Conservation (phyloP, 1,140 invertebrate species). For the Orius insidiosus region DNA sequence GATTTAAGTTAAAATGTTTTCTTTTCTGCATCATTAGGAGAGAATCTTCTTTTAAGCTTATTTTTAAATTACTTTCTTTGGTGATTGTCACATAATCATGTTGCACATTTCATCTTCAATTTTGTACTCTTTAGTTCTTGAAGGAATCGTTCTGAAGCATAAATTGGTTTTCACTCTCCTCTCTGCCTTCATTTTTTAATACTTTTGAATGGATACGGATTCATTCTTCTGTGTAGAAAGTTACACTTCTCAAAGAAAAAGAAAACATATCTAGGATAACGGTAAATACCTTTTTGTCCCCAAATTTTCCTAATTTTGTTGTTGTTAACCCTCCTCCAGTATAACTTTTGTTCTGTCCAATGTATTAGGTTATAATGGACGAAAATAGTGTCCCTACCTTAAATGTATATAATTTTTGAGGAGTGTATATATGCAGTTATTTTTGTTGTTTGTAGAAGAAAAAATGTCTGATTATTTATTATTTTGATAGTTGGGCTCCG, state of each 20-base stretch:
- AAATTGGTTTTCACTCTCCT: slow-evolving; percentile 11
- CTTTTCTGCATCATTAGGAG: not conserved
- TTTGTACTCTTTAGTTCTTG: slow-evolving; percentile 2
- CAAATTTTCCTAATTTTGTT: too few relatives aligned
- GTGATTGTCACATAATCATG: not conserved
- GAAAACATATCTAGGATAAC: too few relatives aligned
- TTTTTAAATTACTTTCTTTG: not conserved
- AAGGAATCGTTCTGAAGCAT: not conserved
- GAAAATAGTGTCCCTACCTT: too few relatives aligned
- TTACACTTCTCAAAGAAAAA: too few relatives aligned
- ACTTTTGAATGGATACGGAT: not conserved
- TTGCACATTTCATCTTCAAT: not conserved
- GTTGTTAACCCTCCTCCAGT: too few relatives aligned
- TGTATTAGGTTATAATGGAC: too few relatives aligned
- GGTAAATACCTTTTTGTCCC: too few relatives aligned
- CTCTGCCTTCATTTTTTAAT: not conserved
- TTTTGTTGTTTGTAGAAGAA: too few relatives aligned
- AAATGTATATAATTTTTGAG: too few relatives aligned
- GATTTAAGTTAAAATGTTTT: not conserved
- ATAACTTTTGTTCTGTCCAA: too few relatives aligned
- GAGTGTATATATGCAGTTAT: not conserved
- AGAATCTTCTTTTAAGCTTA: not conserved
- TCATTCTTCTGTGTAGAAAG: too few relatives aligned
- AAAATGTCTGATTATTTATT: not conserved
- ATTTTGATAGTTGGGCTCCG: slow-evolving; percentile 50